Conservation (phyloP, 2,888 invertebrate genomes). For the Apamea sordens region DNA sequence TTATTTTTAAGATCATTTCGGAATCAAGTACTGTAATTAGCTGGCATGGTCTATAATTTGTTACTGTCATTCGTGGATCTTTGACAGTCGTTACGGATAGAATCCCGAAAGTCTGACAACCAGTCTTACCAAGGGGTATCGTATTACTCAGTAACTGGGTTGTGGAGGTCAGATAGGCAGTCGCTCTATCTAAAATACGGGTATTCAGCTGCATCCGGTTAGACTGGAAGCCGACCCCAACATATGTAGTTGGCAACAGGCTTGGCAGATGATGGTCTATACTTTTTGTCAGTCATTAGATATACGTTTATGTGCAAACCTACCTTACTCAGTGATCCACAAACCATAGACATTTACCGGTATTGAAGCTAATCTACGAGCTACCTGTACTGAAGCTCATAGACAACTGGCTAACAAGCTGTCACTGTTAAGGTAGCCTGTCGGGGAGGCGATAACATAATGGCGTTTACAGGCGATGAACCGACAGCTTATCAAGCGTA, state of each 20-base stretch:
- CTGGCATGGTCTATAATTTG: background rate
- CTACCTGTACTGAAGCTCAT: slow-evolving; percentile 14
- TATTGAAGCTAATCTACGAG: slow-evolving; percentile 19
- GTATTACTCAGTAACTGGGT: too few species aligned
- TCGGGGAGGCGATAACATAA: slow-evolving; percentile 34
- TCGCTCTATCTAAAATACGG: too few species aligned
- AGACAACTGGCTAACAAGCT: slow-evolving; percentile 30
- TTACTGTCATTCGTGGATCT: too few species aligned
- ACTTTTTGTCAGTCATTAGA: background rate
- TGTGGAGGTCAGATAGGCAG: too few species aligned
- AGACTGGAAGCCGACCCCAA: too few species aligned
- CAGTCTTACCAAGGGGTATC: too few species aligned
- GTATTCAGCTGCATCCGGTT: too few species aligned
- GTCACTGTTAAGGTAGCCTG: slow-evolving; percentile 21
- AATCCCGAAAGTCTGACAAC: too few species aligned
- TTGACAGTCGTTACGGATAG: too few species aligned
- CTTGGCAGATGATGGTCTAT: too few species aligned
- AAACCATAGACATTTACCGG: background rate
- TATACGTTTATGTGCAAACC: background rate
- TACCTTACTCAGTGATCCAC: background rate
- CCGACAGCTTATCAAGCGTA: slow-evolving; percentile 31
- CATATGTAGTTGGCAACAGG: too few species aligned
- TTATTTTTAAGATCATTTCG: background rate
- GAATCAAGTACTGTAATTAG: background rate
- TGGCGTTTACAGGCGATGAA: slow-evolving; percentile 37